phyloP scores from a whole-genome alignment of 2,888 invertebrate species.

The Drosophila pseudotalamancana region DNA sequence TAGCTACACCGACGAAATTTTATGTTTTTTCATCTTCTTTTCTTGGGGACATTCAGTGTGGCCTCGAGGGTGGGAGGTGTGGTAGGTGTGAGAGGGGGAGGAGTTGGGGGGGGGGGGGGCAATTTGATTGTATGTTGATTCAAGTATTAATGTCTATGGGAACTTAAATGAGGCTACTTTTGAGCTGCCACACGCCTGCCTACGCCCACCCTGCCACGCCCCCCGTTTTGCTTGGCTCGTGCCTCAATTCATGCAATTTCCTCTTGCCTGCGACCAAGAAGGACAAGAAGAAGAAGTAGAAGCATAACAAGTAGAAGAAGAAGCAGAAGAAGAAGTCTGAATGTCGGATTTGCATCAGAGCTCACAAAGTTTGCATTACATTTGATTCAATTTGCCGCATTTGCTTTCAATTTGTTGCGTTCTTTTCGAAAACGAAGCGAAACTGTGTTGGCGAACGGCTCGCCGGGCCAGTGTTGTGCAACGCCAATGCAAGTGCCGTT shows the following conservation, averaged over 20 bases:
- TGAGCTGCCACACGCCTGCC: neutral
- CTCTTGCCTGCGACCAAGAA: conserved; percentile 27
- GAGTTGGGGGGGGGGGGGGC: neutral
- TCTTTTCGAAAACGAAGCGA: neutral
- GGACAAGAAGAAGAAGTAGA: too few relatives aligned
- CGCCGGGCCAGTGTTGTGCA: conserved; percentile 10
- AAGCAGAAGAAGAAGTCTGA: too few relatives aligned
- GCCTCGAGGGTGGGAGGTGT: too few relatives aligned
- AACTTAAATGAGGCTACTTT: conserved; percentile 11
- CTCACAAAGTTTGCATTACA: conserved; percentile 34
- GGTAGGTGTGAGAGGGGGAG: too few relatives aligned
- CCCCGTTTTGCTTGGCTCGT: neutral
- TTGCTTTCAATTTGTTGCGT: conserved; percentile 2
- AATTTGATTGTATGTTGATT: conserved; percentile 16
- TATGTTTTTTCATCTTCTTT: neutral
- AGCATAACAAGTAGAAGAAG: too few relatives aligned
- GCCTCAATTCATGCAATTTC: conserved; percentile 14
- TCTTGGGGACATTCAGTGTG: neutral
- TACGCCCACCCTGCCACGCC: neutral
- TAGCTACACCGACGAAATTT: neutral
- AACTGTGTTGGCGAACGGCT: neutral
- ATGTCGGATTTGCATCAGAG: conserved; percentile 25
- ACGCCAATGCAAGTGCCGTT: conserved; percentile 28
- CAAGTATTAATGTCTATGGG: conserved; percentile 16
- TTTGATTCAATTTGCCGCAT: conserved; percentile 33